Percentiles rank a stretch among this genome's conserved stretches.
phyloP scores from a whole-genome alignment of 2,113 vertebrate species.

The Mastomys coucha region DNA sequence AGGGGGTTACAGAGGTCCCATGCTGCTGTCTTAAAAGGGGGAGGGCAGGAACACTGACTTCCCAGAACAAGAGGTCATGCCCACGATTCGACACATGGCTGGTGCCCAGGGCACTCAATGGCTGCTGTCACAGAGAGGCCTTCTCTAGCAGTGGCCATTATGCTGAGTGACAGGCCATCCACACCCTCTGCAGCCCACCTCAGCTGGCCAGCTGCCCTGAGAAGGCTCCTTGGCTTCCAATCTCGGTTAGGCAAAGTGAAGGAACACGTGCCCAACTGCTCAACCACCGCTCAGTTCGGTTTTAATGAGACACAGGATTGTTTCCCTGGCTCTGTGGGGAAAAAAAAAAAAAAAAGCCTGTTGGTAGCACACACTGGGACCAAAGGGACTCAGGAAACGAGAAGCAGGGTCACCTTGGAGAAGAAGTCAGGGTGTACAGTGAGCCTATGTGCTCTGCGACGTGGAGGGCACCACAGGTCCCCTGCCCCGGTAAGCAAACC shows the following conservation, averaged over 20 bases:
- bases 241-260: not conserved
- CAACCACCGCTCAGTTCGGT: not conserved
- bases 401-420: not conserved
- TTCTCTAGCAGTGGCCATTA: not conserved
- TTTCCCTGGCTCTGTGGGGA: not conserved
- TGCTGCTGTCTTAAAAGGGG: not conserved
- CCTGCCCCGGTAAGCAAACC: not conserved
- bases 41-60: not conserved
- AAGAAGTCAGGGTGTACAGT: accelerated
- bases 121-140: not conserved
- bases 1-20: not conserved
- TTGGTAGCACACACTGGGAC: not conserved
- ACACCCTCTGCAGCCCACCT: not conserved
- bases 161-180: not conserved
- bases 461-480: accelerated
- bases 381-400: not conserved
- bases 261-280: not conserved
- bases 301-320: not conserved
- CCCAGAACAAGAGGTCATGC: not conserved
- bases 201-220: not conserved
- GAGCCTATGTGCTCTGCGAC: accelerated
- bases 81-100: accelerated
- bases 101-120: not conserved
- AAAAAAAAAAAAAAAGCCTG: not conserved
- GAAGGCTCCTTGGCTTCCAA: not conserved